Evolutionary conservation across 2,797 vertebrate genomes (phyloP).

Genomic region (Streptopelia turtur): DNA sequence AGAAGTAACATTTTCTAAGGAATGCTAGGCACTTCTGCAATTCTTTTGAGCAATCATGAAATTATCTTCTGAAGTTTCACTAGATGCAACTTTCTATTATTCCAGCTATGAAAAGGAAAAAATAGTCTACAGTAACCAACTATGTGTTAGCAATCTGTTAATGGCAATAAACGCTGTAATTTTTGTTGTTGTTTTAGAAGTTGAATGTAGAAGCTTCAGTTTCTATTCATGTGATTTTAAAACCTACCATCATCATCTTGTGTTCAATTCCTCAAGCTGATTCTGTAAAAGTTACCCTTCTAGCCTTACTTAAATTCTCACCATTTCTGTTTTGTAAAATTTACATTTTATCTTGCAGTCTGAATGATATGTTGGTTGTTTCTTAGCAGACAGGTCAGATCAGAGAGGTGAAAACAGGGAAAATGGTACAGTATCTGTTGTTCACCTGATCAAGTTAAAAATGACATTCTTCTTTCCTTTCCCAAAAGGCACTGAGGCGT

Average conservation of each 20-base stretch:
- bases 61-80: constrained; percentile 1
- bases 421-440: not conserved
- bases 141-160: not conserved
- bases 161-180: not conserved
- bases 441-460: not conserved
- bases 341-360: constrained; percentile 1
- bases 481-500: constrained; percentile 82
- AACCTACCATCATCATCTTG: not conserved
- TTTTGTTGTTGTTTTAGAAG: not conserved
- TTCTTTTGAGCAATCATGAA: constrained; percentile 24
- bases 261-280: not conserved
- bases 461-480: constrained; percentile 40
- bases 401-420: not conserved
- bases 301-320: not conserved
- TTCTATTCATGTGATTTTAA: not conserved
- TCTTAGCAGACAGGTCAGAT: not conserved
- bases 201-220: not conserved
- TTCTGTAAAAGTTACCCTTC: not conserved
- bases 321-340: not conserved
- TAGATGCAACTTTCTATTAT: not conserved
- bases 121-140: not conserved
- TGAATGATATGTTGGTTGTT: not conserved
- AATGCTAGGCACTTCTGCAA: not conserved
- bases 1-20: not conserved
- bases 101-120: not conserved